phyloP scores from a whole-genome alignment of 2,888 invertebrate genomes.

The Metalampra italica region DNA sequence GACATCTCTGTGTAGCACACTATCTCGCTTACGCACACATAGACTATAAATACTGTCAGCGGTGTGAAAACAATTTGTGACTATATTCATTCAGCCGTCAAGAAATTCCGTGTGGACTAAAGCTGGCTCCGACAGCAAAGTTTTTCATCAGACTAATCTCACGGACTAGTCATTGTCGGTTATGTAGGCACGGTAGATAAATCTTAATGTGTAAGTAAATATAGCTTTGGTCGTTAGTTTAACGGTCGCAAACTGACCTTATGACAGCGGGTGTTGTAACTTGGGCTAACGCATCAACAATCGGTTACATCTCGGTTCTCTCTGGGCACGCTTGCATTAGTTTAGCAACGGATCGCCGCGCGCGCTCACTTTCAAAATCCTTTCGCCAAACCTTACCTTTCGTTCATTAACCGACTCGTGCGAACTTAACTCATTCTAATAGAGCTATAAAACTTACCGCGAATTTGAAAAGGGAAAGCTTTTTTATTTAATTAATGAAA shows the following conservation, averaged over 20 bases:
- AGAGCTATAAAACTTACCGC: conserved; percentile 1
- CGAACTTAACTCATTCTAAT: neutral
- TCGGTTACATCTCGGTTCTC: conserved; percentile 34
- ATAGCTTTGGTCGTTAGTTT: too few relatives aligned
- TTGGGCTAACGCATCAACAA: conserved; percentile 27
- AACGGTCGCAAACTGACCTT: conserved; percentile 19
- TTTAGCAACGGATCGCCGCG: conserved; percentile 25
- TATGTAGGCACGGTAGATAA: neutral
- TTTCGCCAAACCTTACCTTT: conserved; percentile 31
- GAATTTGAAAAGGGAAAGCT: neutral
- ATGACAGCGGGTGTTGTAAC: conserved; percentile 30
- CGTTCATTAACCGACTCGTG: conserved; percentile 6
- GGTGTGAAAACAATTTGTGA: too few relatives aligned
- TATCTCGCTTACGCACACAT: too few relatives aligned
- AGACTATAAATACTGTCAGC: too few relatives aligned
- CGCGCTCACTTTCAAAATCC: conserved; percentile 57
- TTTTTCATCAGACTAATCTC: too few relatives aligned
- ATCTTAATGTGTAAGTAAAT: too few relatives aligned
- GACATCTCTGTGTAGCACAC: too few relatives aligned
- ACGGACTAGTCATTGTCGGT: too few relatives aligned
- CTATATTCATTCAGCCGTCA: too few relatives aligned
- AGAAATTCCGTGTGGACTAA: too few relatives aligned
- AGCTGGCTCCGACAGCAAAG: too few relatives aligned
- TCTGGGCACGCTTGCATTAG: conserved; percentile 24
- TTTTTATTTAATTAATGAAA: neutral